phyloP scores from a whole-genome alignment of 2,113 vertebrate species.

The Labeo rohita region DNA sequence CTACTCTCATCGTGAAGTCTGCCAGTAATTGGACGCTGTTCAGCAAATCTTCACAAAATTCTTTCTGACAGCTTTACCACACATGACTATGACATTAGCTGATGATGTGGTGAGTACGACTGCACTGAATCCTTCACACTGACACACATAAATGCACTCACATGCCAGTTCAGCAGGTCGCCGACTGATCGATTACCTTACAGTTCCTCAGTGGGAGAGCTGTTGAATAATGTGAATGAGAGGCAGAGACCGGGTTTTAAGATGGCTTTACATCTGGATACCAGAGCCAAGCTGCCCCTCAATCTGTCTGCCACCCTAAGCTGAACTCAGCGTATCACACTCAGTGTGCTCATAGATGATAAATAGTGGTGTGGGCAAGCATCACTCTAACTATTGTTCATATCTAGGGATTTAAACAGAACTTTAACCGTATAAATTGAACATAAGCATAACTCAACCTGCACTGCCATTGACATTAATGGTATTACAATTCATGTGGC shows the following conservation, averaged over 20 bases:
- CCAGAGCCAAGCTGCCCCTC: neutral
- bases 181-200: slow-evolving; percentile 37
- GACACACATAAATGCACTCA: neutral
- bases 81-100: slow-evolving; percentile 57
- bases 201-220: slow-evolving; percentile 33
- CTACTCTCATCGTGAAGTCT: neutral
- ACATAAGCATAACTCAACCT: neutral
- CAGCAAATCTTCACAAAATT: neutral
- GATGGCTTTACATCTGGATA: neutral
- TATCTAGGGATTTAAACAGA: neutral
- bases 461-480: neutral
- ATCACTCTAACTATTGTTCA: neutral
- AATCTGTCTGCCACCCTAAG: neutral
- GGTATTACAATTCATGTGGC: too few species aligned
- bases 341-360: neutral
- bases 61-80: slow-evolving; percentile 13
- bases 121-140: slow-evolving; percentile 4
- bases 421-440: neutral
- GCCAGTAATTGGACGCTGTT: neutral
- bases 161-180: neutral
- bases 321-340: neutral
- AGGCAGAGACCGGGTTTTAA: neutral
- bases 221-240: slow-evolving; percentile 31
- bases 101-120: slow-evolving; percentile 34
- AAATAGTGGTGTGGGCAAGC: neutral